phyloP scores from a whole-genome alignment of 2,888 invertebrate species.

The Xiphydria camelus region DNA sequence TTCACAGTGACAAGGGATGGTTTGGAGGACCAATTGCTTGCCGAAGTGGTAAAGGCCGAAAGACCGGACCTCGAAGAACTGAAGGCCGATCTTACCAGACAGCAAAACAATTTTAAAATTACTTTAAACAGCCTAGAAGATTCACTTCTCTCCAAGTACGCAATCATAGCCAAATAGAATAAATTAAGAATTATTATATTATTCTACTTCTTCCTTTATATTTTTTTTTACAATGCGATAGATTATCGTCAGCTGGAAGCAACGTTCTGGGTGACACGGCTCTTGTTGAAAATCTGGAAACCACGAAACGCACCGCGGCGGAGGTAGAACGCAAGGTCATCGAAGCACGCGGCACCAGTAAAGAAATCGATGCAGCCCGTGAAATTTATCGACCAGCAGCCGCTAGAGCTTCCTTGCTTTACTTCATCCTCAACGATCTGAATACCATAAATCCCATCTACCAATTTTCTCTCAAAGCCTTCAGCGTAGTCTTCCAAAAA shows the following conservation, averaged over 20 bases:
- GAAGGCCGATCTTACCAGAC: constrained; percentile 92
- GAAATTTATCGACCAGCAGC: constrained; percentile 89
- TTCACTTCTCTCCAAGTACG: constrained; percentile 78
- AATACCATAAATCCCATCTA: constrained; percentile 97
- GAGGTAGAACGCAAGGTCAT: constrained; percentile 93
- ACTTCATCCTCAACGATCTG: constrained; percentile 93
- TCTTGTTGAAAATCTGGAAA: constrained; percentile 93
- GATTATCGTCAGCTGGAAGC: constrained; percentile 88
- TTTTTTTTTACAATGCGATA: too few relatives aligned
- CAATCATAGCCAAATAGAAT: background rate
- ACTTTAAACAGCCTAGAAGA: constrained; percentile 91
- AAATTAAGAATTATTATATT: constrained; percentile 3
- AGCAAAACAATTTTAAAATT: constrained; percentile 97
- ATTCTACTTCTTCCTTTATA: constrained; percentile 6
- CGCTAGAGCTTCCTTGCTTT: constrained; percentile 88
- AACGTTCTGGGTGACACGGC: constrained; percentile 94
- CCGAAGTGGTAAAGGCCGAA: constrained; percentile 96
- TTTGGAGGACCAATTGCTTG: constrained; percentile 91
- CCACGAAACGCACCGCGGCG: constrained; percentile 92
- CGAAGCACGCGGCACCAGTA: constrained; percentile 90
- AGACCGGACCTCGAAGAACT: constrained; percentile 93
- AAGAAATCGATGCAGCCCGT: constrained; percentile 89
- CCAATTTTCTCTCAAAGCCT: constrained; percentile 96
- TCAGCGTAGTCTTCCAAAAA: constrained; percentile 96
- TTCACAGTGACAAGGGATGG: constrained; percentile 97